Evolutionary conservation across 2,888 invertebrate genomes (phyloP).

Genomic region (Neuroscelio doddi): DNA sequence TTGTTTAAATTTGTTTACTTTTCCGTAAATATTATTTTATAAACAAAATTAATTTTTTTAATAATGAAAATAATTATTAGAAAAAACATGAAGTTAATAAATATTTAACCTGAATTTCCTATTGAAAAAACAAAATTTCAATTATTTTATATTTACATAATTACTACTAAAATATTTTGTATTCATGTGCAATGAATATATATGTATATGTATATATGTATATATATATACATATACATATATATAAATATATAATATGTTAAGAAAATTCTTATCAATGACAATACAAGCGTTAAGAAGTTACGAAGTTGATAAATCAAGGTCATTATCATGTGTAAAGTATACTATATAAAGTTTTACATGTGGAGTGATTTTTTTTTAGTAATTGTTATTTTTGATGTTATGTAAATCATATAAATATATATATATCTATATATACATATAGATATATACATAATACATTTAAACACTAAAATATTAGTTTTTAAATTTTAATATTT

Average conservation of each 20-base stretch:
- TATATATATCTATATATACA: no score
- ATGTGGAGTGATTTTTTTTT: neutral
- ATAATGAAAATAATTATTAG: neutral
- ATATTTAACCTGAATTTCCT: no score
- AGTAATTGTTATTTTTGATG: no score
- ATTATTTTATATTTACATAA: no score
- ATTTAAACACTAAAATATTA: no score
- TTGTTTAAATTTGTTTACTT: no score
- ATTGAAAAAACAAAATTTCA: slow-evolving; percentile 13
- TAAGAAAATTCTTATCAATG: slow-evolving; percentile 37
- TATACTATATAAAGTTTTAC: slow-evolving; percentile 24
- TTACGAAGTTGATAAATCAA: slow-evolving; percentile 24
- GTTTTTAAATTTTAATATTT: no score
- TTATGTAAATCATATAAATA: no score
- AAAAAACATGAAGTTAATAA: slow-evolving; percentile 3
- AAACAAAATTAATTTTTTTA: neutral
- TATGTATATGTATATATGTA: no score
- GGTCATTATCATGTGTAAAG: slow-evolving; percentile 26
- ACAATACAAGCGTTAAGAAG: slow-evolving; percentile 34
- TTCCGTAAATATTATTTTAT: no score
- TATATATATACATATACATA: no score
- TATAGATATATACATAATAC: no score
- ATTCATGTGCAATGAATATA: slow-evolving; percentile 8
- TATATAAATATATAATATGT: slow-evolving; percentile 42
- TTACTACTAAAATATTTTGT: slow-evolving; percentile 8